Conservation (phyloP, 1,140 invertebrate species). For the Aphis craccivora region DNA sequence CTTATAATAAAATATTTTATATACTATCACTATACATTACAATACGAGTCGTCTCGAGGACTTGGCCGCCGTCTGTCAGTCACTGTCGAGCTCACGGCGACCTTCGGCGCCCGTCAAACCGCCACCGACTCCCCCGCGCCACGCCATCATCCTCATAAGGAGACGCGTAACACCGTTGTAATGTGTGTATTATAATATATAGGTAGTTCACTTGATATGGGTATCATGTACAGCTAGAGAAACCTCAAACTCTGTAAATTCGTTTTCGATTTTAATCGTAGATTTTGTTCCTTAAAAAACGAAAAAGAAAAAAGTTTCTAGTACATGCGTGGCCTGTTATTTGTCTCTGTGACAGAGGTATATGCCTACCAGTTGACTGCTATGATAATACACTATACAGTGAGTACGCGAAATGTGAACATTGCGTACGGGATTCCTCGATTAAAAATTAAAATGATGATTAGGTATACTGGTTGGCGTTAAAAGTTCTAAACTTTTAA, state of each 20-base stretch:
- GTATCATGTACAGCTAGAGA: no score
- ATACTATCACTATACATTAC: background rate
- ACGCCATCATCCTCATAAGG: background rate
- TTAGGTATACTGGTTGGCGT: no score
- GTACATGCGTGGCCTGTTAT: background rate
- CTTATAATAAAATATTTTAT: background rate
- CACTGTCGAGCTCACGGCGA: background rate
- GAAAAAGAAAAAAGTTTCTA: background rate
- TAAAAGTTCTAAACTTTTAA: no score
- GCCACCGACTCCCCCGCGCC: background rate
- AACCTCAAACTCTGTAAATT: no score
- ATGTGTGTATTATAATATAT: background rate
- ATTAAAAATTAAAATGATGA: no score
- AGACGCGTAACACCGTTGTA: background rate
- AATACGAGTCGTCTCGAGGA: constrained; percentile 22
- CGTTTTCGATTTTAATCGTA: no score
- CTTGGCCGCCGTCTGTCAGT: constrained; percentile 2
- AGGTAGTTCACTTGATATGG: no score
- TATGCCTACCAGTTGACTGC: no score
- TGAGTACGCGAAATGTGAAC: no score
- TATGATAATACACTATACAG: no score
- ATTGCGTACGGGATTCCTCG: no score
- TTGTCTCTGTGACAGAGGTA: no score
- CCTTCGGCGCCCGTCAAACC: background rate
- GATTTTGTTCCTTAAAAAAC: background rate